A percentile compares a stretch with the other conserved stretches of the same genome.
Evolutionary conservation across 2,888 invertebrate genomes (phyloP).

Genomic region (Minunthozetes semirufus): DNA sequence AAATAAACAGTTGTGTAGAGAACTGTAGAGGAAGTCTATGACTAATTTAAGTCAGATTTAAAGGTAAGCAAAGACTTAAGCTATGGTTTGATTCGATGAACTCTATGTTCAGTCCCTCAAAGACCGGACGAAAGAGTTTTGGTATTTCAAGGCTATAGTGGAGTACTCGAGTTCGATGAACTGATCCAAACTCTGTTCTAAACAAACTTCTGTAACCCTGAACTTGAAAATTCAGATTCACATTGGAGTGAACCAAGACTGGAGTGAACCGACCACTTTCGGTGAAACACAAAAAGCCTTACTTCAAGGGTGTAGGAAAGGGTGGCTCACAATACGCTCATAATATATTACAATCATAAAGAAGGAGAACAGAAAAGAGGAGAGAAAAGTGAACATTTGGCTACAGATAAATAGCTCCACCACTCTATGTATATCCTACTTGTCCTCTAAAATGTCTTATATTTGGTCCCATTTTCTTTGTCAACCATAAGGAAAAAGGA

Average conservation of each 20-base stretch:
- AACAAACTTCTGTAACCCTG: neutral
- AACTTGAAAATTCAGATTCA: conserved; percentile 10
- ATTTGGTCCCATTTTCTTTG: neutral
- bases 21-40: neutral
- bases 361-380: neutral
- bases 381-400: conserved; percentile 23
- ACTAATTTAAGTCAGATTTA: conserved; percentile 1
- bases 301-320: conserved; percentile 27
- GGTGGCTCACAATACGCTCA: neutral
- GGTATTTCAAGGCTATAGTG: conserved; percentile 25
- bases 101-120: neutral
- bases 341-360: neutral
- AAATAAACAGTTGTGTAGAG: neutral
- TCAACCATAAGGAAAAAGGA: neutral
- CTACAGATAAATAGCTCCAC: conserved; percentile 2
- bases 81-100: neutral
- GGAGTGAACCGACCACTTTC: conserved; percentile 18
- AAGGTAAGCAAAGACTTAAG: neutral
- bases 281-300: conserved; percentile 16
- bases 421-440: neutral
- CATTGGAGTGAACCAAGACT: neutral
- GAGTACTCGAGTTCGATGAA: conserved; percentile 19
- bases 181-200: neutral
- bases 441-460: neutral
- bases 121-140: conserved; percentile 25